Evolutionary conservation across 2,888 invertebrate genomes (phyloP).

Genomic region (Myathropa florea): DNA sequence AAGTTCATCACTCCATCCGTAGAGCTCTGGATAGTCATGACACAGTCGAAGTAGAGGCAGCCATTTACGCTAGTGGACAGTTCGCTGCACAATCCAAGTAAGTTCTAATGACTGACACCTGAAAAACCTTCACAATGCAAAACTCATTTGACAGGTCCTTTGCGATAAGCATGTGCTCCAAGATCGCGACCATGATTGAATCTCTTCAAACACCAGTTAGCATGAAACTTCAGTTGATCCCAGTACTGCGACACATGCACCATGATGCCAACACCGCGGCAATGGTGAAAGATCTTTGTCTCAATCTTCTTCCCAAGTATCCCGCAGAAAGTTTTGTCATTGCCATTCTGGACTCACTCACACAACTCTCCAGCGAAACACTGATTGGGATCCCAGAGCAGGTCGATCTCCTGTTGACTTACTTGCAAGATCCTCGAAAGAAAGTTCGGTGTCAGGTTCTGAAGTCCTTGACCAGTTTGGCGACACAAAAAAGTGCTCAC

Average conservation of each 20-base stretch:
- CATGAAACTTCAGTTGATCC: conserved; percentile 93
- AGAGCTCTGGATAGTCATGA: conserved; percentile 96
- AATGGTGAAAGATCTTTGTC: conserved; percentile 88
- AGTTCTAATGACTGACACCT: conserved; percentile 71
- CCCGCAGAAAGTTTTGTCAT: conserved; percentile 90
- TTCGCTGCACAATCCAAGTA: conserved; percentile 97
- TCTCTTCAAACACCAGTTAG: conserved; percentile 95
- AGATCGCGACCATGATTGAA: conserved; percentile 97
- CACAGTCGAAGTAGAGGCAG: conserved; percentile 96
- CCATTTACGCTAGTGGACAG: conserved; percentile 95
- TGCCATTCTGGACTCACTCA: conserved; percentile 92
- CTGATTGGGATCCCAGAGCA: conserved; percentile 95
- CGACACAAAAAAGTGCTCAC: conserved; percentile 87
- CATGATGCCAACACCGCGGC: conserved; percentile 86
- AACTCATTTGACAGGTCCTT: conserved; percentile 85
- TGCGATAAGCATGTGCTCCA: conserved; percentile 96
- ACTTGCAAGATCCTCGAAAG: conserved; percentile 87
- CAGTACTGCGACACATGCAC: conserved; percentile 95
- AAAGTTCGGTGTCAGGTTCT: conserved; percentile 86
- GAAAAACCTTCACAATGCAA: background rate
- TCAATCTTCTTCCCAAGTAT: conserved; percentile 88
- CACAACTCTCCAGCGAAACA: conserved; percentile 92
- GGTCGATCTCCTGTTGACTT: conserved; percentile 85
- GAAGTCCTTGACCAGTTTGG: conserved; percentile 86
- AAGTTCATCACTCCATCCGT: conserved; percentile 96